Percentiles rank a stretch among this genome's conserved stretches.
Evolutionary conservation across 2,113 vertebrate species (phyloP).

Genomic region (Malurus melanocephalus): DNA sequence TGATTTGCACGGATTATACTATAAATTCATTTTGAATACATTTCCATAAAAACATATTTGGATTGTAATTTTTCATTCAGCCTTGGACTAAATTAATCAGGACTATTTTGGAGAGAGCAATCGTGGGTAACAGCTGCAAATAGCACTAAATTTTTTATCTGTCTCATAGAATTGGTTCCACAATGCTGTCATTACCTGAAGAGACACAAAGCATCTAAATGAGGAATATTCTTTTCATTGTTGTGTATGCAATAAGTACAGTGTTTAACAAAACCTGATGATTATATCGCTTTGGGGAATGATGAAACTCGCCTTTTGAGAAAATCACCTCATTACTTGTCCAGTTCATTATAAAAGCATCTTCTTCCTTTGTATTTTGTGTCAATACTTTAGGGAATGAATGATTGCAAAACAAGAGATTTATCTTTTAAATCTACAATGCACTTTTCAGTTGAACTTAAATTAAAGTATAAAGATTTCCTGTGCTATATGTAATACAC

Average conservation of each 20-base stretch:
- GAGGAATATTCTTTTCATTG: background rate
- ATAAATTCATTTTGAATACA: background rate
- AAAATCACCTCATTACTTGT: background rate
- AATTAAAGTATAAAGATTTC: background rate
- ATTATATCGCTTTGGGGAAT: background rate
- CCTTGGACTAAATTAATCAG: background rate
- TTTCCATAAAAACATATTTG: background rate
- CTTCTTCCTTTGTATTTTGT: background rate
- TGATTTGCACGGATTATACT: background rate
- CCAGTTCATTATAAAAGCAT: background rate
- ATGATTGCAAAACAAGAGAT: background rate
- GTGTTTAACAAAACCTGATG: background rate
- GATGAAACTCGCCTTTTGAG: background rate
- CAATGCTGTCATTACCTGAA: background rate
- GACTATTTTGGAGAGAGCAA: background rate
- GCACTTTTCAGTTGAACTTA: background rate
- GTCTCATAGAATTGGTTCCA: background rate
- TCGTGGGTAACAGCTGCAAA: background rate
- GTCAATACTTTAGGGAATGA: background rate
- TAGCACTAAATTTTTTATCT: background rate
- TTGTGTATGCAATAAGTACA: background rate
- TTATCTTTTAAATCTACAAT: background rate
- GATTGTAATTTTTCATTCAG: background rate
- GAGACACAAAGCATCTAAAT: background rate
- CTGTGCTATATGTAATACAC: background rate